Conservation (phyloP, 2,113 vertebrate genomes). For the Trematomus loennbergii region DNA sequence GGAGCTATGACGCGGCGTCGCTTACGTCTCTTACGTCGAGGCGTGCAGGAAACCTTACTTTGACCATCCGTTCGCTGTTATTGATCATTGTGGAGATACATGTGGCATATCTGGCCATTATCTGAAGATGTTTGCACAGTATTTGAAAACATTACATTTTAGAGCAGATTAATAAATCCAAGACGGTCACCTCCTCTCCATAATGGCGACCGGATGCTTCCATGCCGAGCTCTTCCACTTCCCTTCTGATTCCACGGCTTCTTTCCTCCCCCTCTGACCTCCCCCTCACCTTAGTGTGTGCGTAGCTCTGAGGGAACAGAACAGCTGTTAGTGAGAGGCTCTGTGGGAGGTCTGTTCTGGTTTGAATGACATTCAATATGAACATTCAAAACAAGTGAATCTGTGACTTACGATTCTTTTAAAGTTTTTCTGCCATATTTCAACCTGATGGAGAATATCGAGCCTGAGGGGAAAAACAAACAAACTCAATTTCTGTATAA, state of each 20-base stretch:
- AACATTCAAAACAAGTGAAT: neutral
- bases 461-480: conserved; percentile 75
- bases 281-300: conserved; percentile 88
- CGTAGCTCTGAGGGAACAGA: conserved; percentile 84
- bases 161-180: too few species aligned
- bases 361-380: too few species aligned
- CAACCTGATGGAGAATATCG: conserved; percentile 88
- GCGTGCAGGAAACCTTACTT: too few species aligned
- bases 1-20: too few species aligned
- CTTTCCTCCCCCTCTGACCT: conserved; percentile 89
- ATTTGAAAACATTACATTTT: too few species aligned
- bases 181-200: conserved; percentile 88
- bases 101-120: too few species aligned
- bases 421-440: conserved; percentile 90
- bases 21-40: too few species aligned
- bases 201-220: conserved; percentile 91
- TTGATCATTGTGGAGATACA: too few species aligned
- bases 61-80: too few species aligned
- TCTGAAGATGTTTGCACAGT: too few species aligned
- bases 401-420: conserved; percentile 89
- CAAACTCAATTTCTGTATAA: neutral
- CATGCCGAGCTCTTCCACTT: conserved; percentile 86
- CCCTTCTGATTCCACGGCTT: conserved; percentile 94
- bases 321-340: neutral
- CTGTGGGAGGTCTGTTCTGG: neutral